phyloP scores from a whole-genome alignment of 2,888 invertebrate species.

The Cyrtodaria siliqua region DNA sequence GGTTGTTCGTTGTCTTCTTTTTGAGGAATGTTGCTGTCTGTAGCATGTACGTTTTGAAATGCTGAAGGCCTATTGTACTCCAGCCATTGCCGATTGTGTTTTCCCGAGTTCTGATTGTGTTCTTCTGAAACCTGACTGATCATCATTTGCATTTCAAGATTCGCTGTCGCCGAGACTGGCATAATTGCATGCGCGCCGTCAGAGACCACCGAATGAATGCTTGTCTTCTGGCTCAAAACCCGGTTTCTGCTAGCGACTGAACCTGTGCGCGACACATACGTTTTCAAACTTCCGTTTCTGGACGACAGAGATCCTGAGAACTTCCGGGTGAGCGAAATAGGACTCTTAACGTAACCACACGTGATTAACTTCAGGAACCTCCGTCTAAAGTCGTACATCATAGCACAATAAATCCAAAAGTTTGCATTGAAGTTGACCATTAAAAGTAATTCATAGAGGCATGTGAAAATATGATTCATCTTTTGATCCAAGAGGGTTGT shows the following conservation, averaged over 20 bases:
- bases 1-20: no score
- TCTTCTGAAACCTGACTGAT: no score
- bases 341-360: constrained; percentile 10
- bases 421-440: constrained; percentile 47
- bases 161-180: constrained; percentile 17
- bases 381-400: constrained; percentile 50
- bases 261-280: constrained; percentile 44
- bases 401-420: constrained; percentile 60
- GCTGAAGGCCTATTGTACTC: no score
- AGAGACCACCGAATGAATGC: constrained; percentile 42
- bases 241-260: constrained; percentile 47
- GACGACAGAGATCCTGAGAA: constrained; percentile 21
- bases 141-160: no score
- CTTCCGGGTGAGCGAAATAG: constrained; percentile 11
- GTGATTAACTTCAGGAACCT: constrained; percentile 15
- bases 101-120: no score
- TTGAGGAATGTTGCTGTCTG: no score
- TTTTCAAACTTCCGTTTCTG: constrained; percentile 16
- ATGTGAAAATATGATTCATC: constrained; percentile 28
- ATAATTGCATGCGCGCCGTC: constrained; percentile 32
- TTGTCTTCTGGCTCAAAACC: constrained; percentile 42
- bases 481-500: background rate
- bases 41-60: no score
- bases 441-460: constrained; percentile 39
- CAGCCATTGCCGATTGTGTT: no score